phyloP scores from a whole-genome alignment of 2,797 vertebrate genomes.

The Cygnus olor region DNA sequence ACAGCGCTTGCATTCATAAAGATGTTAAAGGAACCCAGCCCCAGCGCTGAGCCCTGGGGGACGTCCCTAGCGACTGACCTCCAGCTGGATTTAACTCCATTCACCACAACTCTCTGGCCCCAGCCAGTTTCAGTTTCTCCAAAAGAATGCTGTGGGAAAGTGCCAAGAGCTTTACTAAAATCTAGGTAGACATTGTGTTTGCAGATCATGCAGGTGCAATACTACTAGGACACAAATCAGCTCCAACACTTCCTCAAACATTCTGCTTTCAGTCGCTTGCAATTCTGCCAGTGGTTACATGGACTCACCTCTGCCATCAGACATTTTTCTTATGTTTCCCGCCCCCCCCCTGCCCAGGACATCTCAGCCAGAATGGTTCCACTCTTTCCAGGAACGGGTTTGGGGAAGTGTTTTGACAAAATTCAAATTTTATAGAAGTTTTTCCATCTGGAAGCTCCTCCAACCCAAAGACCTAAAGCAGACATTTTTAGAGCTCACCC shows the following conservation, averaged over 20 bases:
- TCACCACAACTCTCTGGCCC: no score
- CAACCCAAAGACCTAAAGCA: not conserved
- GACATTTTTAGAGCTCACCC: not conserved
- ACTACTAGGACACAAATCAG: not conserved
- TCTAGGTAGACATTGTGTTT: not conserved
- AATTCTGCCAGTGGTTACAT: not conserved
- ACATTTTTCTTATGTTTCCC: not conserved
- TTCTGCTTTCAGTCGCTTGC: not conserved
- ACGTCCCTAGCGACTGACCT: no score
- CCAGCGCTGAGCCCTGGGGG: no score
- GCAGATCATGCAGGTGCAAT: not conserved
- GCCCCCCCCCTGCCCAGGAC: not conserved
- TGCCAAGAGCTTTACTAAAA: no score
- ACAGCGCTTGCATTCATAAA: no score
- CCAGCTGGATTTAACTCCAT: no score
- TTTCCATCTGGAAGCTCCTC: not conserved
- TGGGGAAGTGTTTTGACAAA: not conserved
- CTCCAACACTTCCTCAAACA: not conserved
- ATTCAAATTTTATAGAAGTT: not conserved
- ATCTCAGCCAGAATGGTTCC: not conserved
- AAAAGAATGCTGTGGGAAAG: no score
- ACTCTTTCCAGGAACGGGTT: not conserved
- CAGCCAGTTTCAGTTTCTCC: no score
- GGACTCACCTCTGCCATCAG: not conserved
- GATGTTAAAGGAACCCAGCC: no score